Evolutionary conservation across 2,113 vertebrate genomes (phyloP), one percentile per base, ranked within the genome.

Genomic region (Gallinago media): DNA sequence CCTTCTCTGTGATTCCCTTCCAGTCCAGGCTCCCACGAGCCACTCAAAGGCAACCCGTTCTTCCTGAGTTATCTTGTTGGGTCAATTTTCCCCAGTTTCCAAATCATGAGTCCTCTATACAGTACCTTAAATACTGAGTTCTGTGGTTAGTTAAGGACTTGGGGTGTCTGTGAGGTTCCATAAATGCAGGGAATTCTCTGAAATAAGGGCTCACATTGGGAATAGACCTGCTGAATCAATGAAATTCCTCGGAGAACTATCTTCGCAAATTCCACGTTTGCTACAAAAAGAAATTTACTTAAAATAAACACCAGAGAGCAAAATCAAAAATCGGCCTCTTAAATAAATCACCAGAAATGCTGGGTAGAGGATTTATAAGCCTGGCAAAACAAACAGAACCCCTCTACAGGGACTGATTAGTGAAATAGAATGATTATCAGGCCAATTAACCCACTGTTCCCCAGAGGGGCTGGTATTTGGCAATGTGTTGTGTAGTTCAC

Each of bases 351-450:
- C 72, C 92, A 90, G 79, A 78, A 95, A 93, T 0, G 52, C 56
- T 68, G 89, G 71, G 26, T 72, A 62, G 93, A 88, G 74, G 59
- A 91, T 87, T 32, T 31, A 27, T 52, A 40, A 93, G 31, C 44
- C 59, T 91, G 82, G 47, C 75, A 84, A 93, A 93, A 92, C 80
- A 91, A 96, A 94, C 91, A 94, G 83, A 95, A 73, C 49, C 58
- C 83, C 83, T 96, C 95, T 97, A 36, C 74, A 56, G 94, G 95
- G 96, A 94, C 86, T 89, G 86, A 96, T 96, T 95, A 97, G 91
- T 83, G 82, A 58, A 95, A 94, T 2, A 32, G 67, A 85, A 79
- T 92, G 77, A 94, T 97, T 95, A 95, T 81, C 88, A 92, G 88
- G 79, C 76, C 79, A 92, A 91, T 97, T 97, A 96, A 95, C 91